Evolutionary conservation across 2,113 vertebrate species (phyloP).

Genomic region (Osmerus mordax): DNA sequence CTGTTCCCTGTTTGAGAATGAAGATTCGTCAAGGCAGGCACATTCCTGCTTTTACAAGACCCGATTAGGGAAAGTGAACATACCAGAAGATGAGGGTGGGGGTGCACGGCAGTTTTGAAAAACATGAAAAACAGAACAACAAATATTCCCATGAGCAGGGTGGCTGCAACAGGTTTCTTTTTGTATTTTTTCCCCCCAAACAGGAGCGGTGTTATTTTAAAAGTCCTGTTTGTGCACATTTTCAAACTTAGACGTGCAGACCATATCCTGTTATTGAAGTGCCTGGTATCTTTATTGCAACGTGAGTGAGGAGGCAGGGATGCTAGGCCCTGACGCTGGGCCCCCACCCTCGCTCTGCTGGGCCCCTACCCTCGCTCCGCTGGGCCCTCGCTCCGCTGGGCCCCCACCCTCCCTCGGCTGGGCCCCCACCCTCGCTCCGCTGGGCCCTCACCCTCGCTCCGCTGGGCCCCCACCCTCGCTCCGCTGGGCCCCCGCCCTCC

Average conservation of each 20-base stretch:
- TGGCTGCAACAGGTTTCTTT: constrained; percentile 38
- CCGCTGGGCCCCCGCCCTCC: no score
- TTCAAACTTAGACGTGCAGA: constrained; percentile 65
- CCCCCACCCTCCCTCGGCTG: no score
- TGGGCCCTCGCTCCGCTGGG: no score
- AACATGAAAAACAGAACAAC: constrained; percentile 41
- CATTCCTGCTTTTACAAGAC: constrained; percentile 69
- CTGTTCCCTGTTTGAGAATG: constrained; percentile 38
- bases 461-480: no score
- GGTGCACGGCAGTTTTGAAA: constrained; percentile 33
- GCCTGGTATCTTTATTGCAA: constrained; percentile 61
- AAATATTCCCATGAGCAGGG: constrained; percentile 63
- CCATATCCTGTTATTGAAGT: constrained; percentile 77
- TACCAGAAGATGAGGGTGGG: constrained; percentile 18
- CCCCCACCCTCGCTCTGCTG: no score
- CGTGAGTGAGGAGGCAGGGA: constrained; percentile 39
- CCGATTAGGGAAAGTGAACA: constrained; percentile 47
- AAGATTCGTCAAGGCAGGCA: constrained; percentile 54
- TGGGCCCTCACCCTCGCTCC: no score
- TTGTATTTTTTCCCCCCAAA: constrained; percentile 48
- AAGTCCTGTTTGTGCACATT: constrained; percentile 69
- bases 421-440: constrained; percentile 1
- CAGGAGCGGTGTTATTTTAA: constrained; percentile 66
- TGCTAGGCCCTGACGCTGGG: constrained; percentile 33
- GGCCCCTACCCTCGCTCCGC: background rate